A percentile compares a stretch with the other conserved stretches of the same genome.
These are phyloP conservation scores for Oenanthe melanoleuca DNA, from an alignment of 2,113 vertebrate genomes.

Conservation along the genomic window DNA sequence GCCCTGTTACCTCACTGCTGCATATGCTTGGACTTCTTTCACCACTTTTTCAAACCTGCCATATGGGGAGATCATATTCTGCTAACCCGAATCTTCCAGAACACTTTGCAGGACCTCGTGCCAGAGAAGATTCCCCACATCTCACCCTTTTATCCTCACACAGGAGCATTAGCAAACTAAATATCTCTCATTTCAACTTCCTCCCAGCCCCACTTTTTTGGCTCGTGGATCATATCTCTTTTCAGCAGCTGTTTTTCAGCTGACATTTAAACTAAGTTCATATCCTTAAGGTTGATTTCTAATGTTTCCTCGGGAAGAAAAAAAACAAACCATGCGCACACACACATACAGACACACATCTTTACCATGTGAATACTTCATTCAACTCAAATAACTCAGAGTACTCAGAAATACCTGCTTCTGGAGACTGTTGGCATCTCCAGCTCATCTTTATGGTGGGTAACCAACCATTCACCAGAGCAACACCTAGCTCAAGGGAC, in stretches of 20 bases:
- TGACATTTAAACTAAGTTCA: constrained; percentile 75
- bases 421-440: not conserved
- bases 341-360: not conserved
- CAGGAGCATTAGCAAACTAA: constrained; percentile 81
- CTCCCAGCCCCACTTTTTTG: constrained; percentile 73
- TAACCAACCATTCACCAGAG: not conserved
- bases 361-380: not conserved
- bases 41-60: constrained; percentile 64
- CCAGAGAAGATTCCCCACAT: constrained; percentile 77
- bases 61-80: constrained; percentile 76
- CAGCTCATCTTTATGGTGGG: not conserved
- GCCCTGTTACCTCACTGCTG: constrained; percentile 65
- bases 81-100: constrained; percentile 78
- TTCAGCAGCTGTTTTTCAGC: constrained; percentile 83
- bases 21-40: constrained; percentile 75
- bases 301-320: constrained; percentile 43
- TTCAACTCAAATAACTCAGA: not conserved
- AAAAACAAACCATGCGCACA: not conserved
- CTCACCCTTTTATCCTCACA: constrained; percentile 79
- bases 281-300: constrained; percentile 69
- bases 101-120: constrained; percentile 49
- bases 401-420: not conserved
- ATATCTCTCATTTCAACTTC: constrained; percentile 78
- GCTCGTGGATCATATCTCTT: constrained; percentile 51
- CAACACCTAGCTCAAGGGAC: not conserved